Conservation (phyloP, 2,797 vertebrate genomes). For the Chanos chanos region DNA sequence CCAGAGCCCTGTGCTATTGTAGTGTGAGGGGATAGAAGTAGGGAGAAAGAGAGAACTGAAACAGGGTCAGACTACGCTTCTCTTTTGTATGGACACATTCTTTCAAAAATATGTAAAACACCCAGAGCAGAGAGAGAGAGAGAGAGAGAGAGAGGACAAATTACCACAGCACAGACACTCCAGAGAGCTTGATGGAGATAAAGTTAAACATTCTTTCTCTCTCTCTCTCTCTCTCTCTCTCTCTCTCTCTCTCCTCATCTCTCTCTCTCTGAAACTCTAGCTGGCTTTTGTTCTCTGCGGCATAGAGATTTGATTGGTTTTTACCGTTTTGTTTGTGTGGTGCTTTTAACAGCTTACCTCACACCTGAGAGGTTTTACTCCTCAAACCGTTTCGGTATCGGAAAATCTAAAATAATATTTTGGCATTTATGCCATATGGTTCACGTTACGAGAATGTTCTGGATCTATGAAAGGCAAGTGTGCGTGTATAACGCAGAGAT, state of each 20-base stretch:
- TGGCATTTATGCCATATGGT: background rate
- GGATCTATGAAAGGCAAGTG: no score
- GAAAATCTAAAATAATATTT: constrained; percentile 2
- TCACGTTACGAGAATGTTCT: no score
- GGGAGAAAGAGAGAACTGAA: constrained; percentile 52
- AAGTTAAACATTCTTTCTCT: constrained; percentile 66
- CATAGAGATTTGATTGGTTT: constrained; percentile 55
- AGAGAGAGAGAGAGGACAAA: constrained; percentile 65
- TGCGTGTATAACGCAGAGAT: no score
- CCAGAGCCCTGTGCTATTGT: constrained; percentile 53
- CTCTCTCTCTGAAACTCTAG: constrained; percentile 71
- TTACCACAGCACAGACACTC: constrained; percentile 58
- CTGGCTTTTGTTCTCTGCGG: constrained; percentile 60
- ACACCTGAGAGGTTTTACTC: background rate
- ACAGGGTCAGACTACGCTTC: constrained; percentile 52
- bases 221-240: no score
- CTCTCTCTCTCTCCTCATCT: no score
- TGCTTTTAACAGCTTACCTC: constrained; percentile 13
- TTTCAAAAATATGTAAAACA: constrained; percentile 64
- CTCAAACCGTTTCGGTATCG: background rate
- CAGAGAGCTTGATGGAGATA: constrained; percentile 53
- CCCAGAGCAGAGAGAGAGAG: constrained; percentile 57
- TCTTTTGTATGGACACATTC: constrained; percentile 65
- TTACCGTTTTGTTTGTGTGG: constrained; percentile 48
- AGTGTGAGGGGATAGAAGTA: constrained; percentile 53